Conservation (phyloP, 2,113 vertebrate species). For the Vicugna pacos region DNA sequence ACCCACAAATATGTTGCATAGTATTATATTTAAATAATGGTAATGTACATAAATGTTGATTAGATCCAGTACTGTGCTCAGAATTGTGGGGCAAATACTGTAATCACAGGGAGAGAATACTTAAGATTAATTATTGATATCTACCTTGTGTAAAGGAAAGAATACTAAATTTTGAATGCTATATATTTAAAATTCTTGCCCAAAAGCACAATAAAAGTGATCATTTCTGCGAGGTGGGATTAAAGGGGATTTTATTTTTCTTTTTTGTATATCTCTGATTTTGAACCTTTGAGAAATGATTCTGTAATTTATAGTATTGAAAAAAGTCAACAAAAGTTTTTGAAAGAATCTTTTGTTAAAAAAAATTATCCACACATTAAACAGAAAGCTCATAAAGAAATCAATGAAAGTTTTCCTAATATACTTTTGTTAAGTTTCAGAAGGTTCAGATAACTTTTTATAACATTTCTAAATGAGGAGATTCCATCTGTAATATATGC, state of each 20-base stretch:
- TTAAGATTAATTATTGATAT: not conserved
- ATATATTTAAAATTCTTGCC: constrained; percentile 1
- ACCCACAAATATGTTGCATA: not conserved
- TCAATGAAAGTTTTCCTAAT: not conserved
- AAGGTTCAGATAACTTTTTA: not conserved
- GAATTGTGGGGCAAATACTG: not conserved
- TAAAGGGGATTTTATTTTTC: not conserved
- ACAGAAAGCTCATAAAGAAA: not conserved
- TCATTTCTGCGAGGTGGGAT: not conserved
- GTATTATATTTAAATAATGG: not conserved
- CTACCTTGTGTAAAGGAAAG: not conserved
- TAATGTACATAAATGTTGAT: not conserved
- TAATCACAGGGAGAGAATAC: not conserved
- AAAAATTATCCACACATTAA: not conserved
- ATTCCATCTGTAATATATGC: not conserved
- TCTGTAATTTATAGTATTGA: not conserved
- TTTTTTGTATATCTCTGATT: not conserved
- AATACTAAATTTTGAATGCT: not conserved
- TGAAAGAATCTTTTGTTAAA: not conserved
- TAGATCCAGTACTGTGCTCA: not conserved
- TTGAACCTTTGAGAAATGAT: not conserved
- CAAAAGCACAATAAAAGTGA: not conserved
- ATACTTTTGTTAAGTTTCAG: not conserved
- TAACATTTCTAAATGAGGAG: not conserved
- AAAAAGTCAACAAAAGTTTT: not conserved